Conservation (phyloP, 2,797 vertebrate species). For the Chaunax sp. region DNA sequence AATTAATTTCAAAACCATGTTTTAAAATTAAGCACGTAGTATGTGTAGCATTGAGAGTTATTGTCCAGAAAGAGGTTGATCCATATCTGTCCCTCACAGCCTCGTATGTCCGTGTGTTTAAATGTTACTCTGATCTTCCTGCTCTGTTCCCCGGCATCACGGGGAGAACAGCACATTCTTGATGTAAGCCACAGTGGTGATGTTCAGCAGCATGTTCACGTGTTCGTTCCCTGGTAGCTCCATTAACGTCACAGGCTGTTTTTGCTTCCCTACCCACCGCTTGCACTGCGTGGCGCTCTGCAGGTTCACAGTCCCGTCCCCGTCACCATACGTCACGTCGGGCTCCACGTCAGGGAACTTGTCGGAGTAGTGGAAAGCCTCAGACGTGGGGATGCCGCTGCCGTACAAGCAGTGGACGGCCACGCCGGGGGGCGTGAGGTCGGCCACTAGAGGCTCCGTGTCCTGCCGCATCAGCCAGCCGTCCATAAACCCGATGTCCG, state of each 20-base stretch:
- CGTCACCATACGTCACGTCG: slow-evolving; percentile 82
- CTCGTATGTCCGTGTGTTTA: not conserved
- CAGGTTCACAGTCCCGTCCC: slow-evolving; percentile 96
- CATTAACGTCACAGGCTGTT: slow-evolving; percentile 84
- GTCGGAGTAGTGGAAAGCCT: slow-evolving; percentile 88
- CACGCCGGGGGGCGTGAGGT: slow-evolving; percentile 87
- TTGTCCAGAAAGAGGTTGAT: not conserved
- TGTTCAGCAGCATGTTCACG: slow-evolving; percentile 90
- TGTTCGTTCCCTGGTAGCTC: slow-evolving; percentile 92
- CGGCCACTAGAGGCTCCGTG: slow-evolving; percentile 87
- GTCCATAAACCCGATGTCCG: slow-evolving; percentile 89
- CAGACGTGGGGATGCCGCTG: slow-evolving; percentile 86
- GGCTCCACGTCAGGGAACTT: slow-evolving; percentile 94
- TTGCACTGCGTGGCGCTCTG: slow-evolving; percentile 88
- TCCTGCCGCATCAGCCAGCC: slow-evolving; percentile 95
- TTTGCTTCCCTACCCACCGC: slow-evolving; percentile 86
- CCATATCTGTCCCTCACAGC: not conserved
- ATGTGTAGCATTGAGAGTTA: slow-evolving; percentile 19
- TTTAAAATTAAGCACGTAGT: slow-evolving; percentile 8
- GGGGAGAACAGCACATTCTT: slow-evolving; percentile 87
- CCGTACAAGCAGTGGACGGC: slow-evolving; percentile 93
- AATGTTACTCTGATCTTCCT: not conserved
- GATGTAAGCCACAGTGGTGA: slow-evolving; percentile 91
- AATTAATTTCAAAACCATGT: slow-evolving; percentile 33
- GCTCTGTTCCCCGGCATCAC: slow-evolving; percentile 46